Evolutionary conservation across 2,113 vertebrate genomes (phyloP), one percentile per base, ranked within the genome.

Genomic region (Ptychochromis oligacanthus): DNA sequence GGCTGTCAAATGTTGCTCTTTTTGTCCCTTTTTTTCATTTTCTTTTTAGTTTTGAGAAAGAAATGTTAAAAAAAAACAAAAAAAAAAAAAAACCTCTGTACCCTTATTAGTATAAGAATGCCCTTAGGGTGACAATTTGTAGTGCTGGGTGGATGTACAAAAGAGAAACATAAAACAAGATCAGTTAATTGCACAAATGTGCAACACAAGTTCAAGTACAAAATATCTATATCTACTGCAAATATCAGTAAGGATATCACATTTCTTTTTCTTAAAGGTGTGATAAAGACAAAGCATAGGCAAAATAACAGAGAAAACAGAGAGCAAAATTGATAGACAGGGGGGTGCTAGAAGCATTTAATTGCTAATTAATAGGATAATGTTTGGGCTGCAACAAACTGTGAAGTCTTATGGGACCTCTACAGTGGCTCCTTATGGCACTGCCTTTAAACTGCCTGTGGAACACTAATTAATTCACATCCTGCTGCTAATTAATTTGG

Each of bases 401-500:
- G 90, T 74, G 88, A 92, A 88, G 77, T 87, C 92, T 86, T 86
- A 72, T 81, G 92, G 90, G 93, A 91, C 83, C 84, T 86, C 83
- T 54, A 57, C 70, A 79, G 86, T 58, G 77, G 78, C 90, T 92
- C 90, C 89, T 89, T 89, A 87, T 89, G 91, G 87, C 84, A 9
- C 64, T 77, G 86, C 80, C 90, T 93, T 92, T 85, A 90, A 89
- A 91, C 78, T 89, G 90, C 78, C 83, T 92, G 87, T 90, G 91
- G 89, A 91, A 83, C 89, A 82, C 90, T 94, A 94, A 95, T 95
- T 95, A 94, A 95, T 93, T 95, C 91, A 91, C 83, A 92, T 92
- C 92, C 92, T 86, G 91, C 88, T 82, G 88, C 92, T 95, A 94
- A 95, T 95, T 95, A 93, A 94, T 95, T 93, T 92, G 92, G 89